Conservation (phyloP, 2,888 invertebrate species). For the Hirtodrosophila cameraria region DNA sequence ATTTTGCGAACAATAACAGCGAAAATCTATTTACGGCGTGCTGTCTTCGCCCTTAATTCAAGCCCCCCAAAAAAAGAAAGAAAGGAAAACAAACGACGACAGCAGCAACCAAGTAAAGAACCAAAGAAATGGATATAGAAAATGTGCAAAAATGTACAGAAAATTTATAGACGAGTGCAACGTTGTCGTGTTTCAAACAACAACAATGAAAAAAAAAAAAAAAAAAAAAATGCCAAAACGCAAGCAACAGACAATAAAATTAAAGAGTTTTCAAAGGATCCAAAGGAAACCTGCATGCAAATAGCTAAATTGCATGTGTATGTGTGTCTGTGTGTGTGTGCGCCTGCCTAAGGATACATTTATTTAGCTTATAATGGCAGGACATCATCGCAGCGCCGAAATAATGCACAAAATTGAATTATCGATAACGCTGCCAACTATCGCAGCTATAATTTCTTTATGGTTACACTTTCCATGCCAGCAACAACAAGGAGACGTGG, state of each 20-base stretch:
- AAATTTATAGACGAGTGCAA: conserved; percentile 72
- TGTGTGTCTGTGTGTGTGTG: conserved; percentile 22
- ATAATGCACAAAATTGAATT: conserved; percentile 81
- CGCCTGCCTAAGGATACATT: conserved; percentile 69
- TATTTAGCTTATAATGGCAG: conserved; percentile 74
- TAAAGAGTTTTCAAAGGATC: conserved; percentile 60
- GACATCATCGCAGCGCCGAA: conserved; percentile 72
- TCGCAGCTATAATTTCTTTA: conserved; percentile 74
- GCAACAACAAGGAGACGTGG: not conserved
- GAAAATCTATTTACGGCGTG: conserved; percentile 73
- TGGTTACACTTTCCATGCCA: conserved; percentile 57
- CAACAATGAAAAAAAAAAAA: conserved; percentile 24
- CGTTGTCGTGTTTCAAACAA: conserved; percentile 46
- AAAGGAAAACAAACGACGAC: conserved; percentile 28
- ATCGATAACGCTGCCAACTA: conserved; percentile 73
- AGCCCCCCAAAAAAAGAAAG: conserved; percentile 21
- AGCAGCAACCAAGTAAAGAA: conserved; percentile 22
- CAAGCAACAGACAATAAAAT: conserved; percentile 72
- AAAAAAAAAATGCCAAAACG: conserved; percentile 43
- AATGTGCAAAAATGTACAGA: conserved; percentile 40
- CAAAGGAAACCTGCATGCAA: conserved; percentile 49
- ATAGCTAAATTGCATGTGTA: conserved; percentile 19
- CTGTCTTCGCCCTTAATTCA: conserved; percentile 60
- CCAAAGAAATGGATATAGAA: conserved; percentile 27
- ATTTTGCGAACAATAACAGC: conserved; percentile 81